These are phyloP conservation scores for Hemaris fuciformis DNA, from an alignment of 2,888 invertebrate genomes.

Conservation along the genomic window DNA sequence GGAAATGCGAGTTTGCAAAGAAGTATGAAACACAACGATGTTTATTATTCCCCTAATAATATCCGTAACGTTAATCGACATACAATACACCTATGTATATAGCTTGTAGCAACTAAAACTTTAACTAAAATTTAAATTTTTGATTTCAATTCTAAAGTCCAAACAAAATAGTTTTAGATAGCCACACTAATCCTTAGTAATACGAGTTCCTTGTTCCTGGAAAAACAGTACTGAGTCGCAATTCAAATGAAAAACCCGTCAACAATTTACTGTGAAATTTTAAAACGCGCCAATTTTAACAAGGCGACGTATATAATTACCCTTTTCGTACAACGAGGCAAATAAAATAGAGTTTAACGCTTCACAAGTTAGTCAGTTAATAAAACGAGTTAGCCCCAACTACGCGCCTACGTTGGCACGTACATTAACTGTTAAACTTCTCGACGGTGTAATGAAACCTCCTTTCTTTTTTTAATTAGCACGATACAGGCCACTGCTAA, in stretches of 20 bases:
- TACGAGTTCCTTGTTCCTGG: too few species aligned
- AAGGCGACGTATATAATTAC: background rate
- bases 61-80: too few species aligned
- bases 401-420: background rate
- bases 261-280: background rate
- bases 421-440: background rate
- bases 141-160: background rate
- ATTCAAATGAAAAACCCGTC: too few species aligned
- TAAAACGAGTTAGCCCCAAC: background rate
- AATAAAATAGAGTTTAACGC: conserved; percentile 12
- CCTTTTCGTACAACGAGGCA: background rate
- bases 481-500: background rate
- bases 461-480: background rate
- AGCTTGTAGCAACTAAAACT: too few species aligned
- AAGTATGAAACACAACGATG: too few species aligned
- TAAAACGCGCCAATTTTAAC: background rate
- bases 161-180: background rate
- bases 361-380: conserved; percentile 17
- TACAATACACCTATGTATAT: too few species aligned
- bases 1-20: too few species aligned
- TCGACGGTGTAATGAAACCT: background rate
- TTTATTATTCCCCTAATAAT: too few species aligned
- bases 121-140: background rate
- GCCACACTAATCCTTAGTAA: background rate
- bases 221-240: too few species aligned